Conservation (phyloP, 2,113 vertebrate species). For the Toxostoma redivivum region DNA sequence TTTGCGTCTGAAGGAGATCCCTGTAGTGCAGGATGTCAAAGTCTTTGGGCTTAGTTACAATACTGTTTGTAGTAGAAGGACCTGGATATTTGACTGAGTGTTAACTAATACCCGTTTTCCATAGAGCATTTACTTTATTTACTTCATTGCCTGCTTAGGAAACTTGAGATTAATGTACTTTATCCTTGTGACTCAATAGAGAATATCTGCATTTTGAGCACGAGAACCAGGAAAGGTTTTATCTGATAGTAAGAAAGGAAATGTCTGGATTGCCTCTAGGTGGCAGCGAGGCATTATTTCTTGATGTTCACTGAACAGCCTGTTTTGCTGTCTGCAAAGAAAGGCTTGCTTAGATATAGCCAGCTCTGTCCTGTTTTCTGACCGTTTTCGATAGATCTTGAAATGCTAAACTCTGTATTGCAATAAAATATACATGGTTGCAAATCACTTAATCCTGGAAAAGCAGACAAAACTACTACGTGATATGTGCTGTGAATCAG, state of each 20-base stretch:
- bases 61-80: background rate
- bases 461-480: rapidly evolving
- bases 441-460: background rate
- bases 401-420: background rate
- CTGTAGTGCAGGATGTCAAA: background rate
- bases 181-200: background rate
- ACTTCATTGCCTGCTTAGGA: background rate
- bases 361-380: background rate
- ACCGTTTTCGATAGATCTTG: background rate
- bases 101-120: background rate
- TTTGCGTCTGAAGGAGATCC: background rate
- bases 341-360: background rate
- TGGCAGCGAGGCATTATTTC: constrained; percentile 25
- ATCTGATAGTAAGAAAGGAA: background rate
- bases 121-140: background rate
- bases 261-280: constrained; percentile 15
- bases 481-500: background rate
- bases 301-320: background rate
- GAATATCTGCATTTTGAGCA: background rate
- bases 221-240: background rate
- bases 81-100: background rate
- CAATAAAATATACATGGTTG: background rate
- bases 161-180: background rate
- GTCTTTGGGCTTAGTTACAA: background rate
- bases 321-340: background rate